Evolutionary conservation across 1,140 invertebrate species (phyloP), one percentile per base, ranked within the genome.

Genomic region (Pseudomyrmex concolor): DNA sequence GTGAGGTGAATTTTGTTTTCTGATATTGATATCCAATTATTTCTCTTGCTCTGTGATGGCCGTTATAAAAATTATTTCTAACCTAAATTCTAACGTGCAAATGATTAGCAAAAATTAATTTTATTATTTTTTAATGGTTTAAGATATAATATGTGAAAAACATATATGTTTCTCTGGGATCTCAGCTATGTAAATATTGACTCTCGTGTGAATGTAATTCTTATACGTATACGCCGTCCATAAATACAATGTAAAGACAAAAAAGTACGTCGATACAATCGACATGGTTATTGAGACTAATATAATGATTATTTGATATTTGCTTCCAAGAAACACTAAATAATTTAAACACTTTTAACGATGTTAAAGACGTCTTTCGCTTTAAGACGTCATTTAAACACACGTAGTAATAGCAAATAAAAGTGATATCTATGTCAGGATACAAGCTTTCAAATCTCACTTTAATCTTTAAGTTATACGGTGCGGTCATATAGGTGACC

Each of bases 1-100:
- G n/a, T n/a, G 59, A 81, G 50, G 34, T 63, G 43, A 70, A 71
- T 81, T 43, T n/a, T 71, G 50, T 48, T 22, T 81, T 62, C 63
- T 84, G 73, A 84, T 84, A 80, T 67, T 7, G 63, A 84, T 78
- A 78, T 77, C 50, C 9, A 45, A 13, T 77, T 67, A 68, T 68
- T 22, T 54, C 22, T 77, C 54, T 34, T 19, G 3, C 13, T 13
- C 12, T 66, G 12, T 63, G 1, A 9, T 17, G 15, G 10, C n/a
- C 7, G 0, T 34, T 34, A 34, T 34, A 5, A 4, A 34, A 34
- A 34, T 34, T 34, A 34, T 34, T 34, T 34, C 5, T 34, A n/a
- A n/a, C 5, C 34, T 5, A 34, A 34, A 34, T 34, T 34, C 43
- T 15, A 19, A 77, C 19, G 19, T 76, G 43, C 54, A 9, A 5